phyloP scores from a whole-genome alignment of 37 sponge, comb jelly and placozoan species.

The Theonella swinhoei region DNA sequence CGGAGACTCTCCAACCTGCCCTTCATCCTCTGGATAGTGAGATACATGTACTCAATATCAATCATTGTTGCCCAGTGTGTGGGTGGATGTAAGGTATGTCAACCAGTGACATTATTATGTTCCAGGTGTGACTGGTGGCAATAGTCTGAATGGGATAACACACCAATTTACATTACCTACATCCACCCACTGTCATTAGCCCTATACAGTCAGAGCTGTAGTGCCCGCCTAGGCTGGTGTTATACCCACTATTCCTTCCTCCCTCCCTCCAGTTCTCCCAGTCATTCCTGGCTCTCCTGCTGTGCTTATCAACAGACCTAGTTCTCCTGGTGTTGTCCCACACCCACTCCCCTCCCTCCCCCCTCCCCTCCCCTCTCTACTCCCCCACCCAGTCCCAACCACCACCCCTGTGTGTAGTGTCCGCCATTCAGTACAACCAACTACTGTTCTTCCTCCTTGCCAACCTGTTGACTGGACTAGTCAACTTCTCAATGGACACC shows the following conservation, averaged over 20 bases:
- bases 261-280: slow-evolving; percentile 46
- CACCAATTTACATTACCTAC: too few relatives aligned
- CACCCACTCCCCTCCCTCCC: slow-evolving; percentile 1
- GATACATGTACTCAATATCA: background rate
- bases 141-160: too few relatives aligned
- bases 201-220: too few relatives aligned
- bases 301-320: slow-evolving; percentile 45
- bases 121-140: too few relatives aligned
- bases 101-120: too few relatives aligned
- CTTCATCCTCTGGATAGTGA: slow-evolving; percentile 89
- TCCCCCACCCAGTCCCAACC: background rate
- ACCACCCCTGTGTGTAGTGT: slow-evolving; percentile 47
- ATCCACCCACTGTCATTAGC: too few relatives aligned
- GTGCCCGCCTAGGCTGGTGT: too few relatives aligned
- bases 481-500: slow-evolving; percentile 90
- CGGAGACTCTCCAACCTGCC: slow-evolving; percentile 85
- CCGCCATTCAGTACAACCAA: slow-evolving; percentile 92
- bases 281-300: slow-evolving; percentile 1
- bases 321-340: slow-evolving; percentile 32
- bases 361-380: background rate
- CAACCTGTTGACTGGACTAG: slow-evolving; percentile 89
- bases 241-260: too few relatives aligned
- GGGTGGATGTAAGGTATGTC: too few relatives aligned
- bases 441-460: slow-evolving; percentile 89
- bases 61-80: background rate